These are phyloP conservation scores for Hucho hucho DNA, from an alignment of 2,113 vertebrate species.

Conservation along the genomic window DNA sequence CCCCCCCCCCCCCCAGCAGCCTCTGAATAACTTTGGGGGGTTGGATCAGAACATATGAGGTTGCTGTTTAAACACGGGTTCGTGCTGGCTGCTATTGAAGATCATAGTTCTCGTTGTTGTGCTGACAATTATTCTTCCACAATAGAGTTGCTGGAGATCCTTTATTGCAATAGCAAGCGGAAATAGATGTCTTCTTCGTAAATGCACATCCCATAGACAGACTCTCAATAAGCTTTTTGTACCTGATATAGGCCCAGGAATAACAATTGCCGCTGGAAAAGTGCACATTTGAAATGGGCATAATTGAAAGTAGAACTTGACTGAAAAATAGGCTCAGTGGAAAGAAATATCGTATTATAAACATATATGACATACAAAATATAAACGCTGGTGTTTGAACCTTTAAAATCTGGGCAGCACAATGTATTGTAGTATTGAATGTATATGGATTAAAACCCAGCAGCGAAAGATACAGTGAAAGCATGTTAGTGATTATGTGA, in stretches of 20 bases:
- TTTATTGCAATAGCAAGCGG: background rate
- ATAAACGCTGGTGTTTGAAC: conserved; percentile 12
- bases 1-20: conserved; percentile 8
- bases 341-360: no score
- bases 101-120: conserved; percentile 21
- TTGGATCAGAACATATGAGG: conserved; percentile 20
- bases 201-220: background rate
- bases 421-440: conserved; percentile 51
- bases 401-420: conserved; percentile 29
- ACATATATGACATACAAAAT: conserved; percentile 13
- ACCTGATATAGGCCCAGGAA: no score
- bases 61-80: conserved; percentile 47
- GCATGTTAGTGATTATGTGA: conserved; percentile 72
- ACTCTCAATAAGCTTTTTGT: background rate
- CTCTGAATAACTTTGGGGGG: conserved; percentile 26
- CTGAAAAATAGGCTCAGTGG: no score
- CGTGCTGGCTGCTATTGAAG: conserved; percentile 61
- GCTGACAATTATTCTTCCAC: conserved; percentile 26
- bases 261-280: conserved; percentile 1
- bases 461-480: conserved; percentile 69
- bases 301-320: no score
- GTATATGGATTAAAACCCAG: conserved; percentile 56
- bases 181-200: background rate
- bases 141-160: conserved; percentile 7
- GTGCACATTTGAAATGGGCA: conserved; percentile 4